phyloP scores from a whole-genome alignment of 2,113 vertebrate genomes.

The Ptyas mucosa region DNA sequence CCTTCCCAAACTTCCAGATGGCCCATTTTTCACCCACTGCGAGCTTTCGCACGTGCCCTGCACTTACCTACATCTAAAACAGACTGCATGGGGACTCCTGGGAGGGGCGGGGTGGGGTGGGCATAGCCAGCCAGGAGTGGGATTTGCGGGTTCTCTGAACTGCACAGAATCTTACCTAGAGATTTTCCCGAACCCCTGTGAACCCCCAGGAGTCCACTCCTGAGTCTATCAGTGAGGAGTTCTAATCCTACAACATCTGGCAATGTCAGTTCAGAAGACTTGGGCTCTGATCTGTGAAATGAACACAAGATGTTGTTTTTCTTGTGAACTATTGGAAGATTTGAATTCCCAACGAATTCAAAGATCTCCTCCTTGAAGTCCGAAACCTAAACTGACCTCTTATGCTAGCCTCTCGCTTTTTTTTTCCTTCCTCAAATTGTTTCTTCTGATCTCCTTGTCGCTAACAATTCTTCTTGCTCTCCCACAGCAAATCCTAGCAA shows the following conservation, averaged over 20 bases:
- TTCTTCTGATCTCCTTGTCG: background rate
- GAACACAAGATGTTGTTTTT: background rate
- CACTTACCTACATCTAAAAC: no score
- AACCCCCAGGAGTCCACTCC: no score
- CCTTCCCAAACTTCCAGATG: no score
- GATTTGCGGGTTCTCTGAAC: no score
- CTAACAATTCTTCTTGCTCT: background rate
- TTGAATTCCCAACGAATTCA: background rate
- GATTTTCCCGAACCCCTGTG: no score
- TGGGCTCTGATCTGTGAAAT: background rate
- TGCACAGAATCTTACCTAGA: no score
- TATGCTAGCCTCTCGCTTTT: background rate
- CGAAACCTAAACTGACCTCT: background rate
- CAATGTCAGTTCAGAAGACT: background rate
- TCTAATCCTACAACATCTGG: background rate
- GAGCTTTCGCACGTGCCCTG: no score
- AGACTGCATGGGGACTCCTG: no score
- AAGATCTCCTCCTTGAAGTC: background rate
- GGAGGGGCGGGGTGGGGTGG: no score
- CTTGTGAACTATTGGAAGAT: background rate
- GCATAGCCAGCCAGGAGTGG: no score
- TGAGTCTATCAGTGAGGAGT: background rate
- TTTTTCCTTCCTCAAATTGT: background rate
- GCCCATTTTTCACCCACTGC: no score
- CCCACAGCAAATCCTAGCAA: background rate